phyloP scores from a whole-genome alignment of 2,113 vertebrate genomes.

The Anas platyrhynchos region DNA sequence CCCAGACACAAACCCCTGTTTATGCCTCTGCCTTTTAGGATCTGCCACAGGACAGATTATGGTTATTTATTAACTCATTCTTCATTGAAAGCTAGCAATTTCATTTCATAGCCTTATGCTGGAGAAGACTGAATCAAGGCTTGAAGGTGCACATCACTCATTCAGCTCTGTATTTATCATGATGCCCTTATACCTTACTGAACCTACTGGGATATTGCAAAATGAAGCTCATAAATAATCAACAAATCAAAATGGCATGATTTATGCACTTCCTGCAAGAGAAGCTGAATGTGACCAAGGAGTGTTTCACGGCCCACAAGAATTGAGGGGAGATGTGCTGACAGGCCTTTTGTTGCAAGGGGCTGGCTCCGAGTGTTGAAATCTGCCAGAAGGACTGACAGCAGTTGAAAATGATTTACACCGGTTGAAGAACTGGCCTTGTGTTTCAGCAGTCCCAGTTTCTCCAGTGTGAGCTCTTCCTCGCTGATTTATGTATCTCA shows the following conservation, averaged over 20 bases:
- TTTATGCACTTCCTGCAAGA: not conserved
- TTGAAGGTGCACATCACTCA: not conserved
- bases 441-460: conserved; percentile 25
- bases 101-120: not conserved
- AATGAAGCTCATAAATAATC: not conserved
- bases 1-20: not conserved
- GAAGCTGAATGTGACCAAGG: not conserved
- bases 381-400: conserved; percentile 30
- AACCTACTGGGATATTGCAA: not conserved
- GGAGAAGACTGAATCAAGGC: conserved; percentile 6
- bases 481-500: conserved; percentile 60
- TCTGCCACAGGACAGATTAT: not conserved
- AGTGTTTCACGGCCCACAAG: conserved; percentile 30
- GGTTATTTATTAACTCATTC: not conserved
- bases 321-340: conserved; percentile 18
- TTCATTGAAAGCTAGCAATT: conserved; percentile 21
- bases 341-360: conserved; percentile 11
- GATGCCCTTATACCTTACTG: not conserved
- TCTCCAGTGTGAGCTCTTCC: conserved; percentile 26
- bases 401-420: conserved; percentile 31
- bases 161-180: not conserved
- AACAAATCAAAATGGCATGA: not conserved
- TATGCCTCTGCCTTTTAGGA: not conserved
- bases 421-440: not conserved
- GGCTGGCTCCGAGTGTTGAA: rapidly evolving